Evolutionary conservation across 2,797 vertebrate species (phyloP), one percentile per base, ranked within the genome.

Genomic region (Sebastes kiyomatsui): DNA sequence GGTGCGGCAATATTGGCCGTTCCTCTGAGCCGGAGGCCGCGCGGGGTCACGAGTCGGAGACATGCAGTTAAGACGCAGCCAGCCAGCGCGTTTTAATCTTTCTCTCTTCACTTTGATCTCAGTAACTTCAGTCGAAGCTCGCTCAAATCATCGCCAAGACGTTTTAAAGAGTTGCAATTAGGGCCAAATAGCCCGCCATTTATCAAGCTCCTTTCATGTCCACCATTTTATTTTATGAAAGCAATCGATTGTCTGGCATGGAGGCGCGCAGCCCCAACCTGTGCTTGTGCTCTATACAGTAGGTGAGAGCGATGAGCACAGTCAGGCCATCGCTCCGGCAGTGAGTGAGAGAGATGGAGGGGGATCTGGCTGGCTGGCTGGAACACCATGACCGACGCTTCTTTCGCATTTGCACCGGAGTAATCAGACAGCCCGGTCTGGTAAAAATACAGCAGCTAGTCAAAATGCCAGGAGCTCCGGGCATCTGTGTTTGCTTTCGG

Each of bases 91-190:
- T 92, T 94, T 93, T 91, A 92, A 93, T 93, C 89, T 92, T 88
- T 89, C 84, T 84, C 88, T 90, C 87, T 87, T 84, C 86, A 58
- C 92, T 94, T 94, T 93, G 92, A 94, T 93, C 93, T 88, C 72
- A 72, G 88, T 90, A 91, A 94, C 90, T 93, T 92, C 86, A 92
- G 86, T 90, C 46, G 87, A 92, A 86, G 88, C 91, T 88, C 46
- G 87, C 84, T 94, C 89, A 91, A 93, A 93, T 93, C 93, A 93
- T 93, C 90, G 82, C 86, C 75, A 55, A 92, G 93, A 94, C 90
- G 69, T 93, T 95, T 94, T 94, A 93, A 95, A 94, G 88, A 90
- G 93, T 90, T 85, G 91, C 93, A 94, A 94, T 94, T 94, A 93
- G 86, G 87, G 73, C 88, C 91, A 93, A 92, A 94, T 92, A 92